Conservation (phyloP, 2,797 vertebrate species). For the Pterois miles region DNA sequence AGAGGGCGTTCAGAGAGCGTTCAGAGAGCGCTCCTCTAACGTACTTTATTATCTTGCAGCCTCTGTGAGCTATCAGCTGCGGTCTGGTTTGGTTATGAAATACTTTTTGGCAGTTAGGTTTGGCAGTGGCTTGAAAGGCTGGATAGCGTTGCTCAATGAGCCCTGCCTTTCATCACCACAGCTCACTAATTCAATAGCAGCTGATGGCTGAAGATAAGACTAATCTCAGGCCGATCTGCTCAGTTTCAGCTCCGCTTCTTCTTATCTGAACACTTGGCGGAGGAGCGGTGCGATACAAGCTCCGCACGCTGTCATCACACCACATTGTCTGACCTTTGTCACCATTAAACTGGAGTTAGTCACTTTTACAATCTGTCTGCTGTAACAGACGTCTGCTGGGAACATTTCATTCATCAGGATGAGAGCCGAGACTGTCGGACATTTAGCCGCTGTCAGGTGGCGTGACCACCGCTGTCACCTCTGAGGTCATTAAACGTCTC, state of each 20-base stretch:
- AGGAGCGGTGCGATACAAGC: background rate
- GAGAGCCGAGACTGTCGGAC: too few species aligned
- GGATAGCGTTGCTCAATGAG: slow-evolving; percentile 31
- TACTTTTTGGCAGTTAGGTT: slow-evolving; percentile 15
- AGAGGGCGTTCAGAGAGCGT: too few species aligned
- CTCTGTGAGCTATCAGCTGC: background rate
- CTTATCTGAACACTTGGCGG: slow-evolving; percentile 37
- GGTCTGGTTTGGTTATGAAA: slow-evolving; percentile 42
- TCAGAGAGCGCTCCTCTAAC: too few species aligned
- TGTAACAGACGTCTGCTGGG: background rate
- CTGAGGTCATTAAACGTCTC: too few species aligned
- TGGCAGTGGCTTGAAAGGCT: slow-evolving; percentile 7
- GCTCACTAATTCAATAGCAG: slow-evolving; percentile 48
- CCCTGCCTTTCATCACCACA: slow-evolving; percentile 39
- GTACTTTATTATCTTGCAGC: too few species aligned
- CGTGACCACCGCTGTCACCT: background rate
- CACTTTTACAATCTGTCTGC: background rate
- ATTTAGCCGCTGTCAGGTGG: too few species aligned
- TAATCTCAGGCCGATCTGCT: slow-evolving; percentile 34
- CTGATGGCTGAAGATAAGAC: slow-evolving; percentile 24
- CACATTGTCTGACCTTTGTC: slow-evolving; percentile 34
- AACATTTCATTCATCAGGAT: background rate
- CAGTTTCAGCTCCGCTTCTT: background rate
- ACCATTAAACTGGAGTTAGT: slow-evolving; percentile 14
- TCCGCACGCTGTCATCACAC: background rate